Conservation (phyloP, 2,113 vertebrate genomes). For the Xenopus tropicalis region UCB_Xtro_10.0 CM004443.2:138096001-138096500, state of each 20-base stretch:
- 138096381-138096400: conserved; percentile 3
- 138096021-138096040: no score
- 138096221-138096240: no score
- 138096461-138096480: conserved; percentile 10
- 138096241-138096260: background rate
- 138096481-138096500: conserved; percentile 24
- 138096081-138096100: no score
- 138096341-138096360: background rate
- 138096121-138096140: no score
- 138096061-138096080: no score
- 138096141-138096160: no score
- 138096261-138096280: background rate
- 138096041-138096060: no score
- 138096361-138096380: background rate
- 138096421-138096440: conserved; percentile 15
- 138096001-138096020: no score
- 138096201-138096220: no score
- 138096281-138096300: background rate
- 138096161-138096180: no score
- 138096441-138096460: background rate
- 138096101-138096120: no score
- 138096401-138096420: background rate
- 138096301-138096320: background rate
- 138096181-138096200: no score
- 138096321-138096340: background rate